A percentile compares a stretch with the other conserved stretches of the same genome.
These are phyloP conservation scores for Sciurus vulgaris DNA, from an alignment of 2,797 vertebrate species.

Conservation along the genomic window DNA sequence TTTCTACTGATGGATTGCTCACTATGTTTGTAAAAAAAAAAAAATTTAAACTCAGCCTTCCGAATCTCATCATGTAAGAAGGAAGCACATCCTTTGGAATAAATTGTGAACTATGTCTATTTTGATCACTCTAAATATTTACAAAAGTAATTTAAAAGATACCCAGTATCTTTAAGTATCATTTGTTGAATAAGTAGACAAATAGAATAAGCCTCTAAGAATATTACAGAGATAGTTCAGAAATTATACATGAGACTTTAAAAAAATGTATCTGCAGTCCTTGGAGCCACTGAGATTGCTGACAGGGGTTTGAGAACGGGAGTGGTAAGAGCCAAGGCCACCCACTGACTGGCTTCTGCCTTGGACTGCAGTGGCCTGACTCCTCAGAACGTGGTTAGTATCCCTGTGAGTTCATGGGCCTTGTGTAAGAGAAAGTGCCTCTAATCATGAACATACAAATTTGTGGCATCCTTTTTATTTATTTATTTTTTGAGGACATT, in stretches of 20 bases:
- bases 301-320: not conserved
- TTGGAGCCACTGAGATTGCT: not conserved
- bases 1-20: not conserved
- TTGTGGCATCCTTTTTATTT: not conserved
- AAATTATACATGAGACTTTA: not conserved
- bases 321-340: not conserved
- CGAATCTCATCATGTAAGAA: not conserved
- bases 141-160: not conserved
- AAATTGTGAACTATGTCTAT: not conserved
- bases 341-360: not conserved
- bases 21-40: slow-evolving; percentile 48
- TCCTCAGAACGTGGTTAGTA: not conserved
- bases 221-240: not conserved
- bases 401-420: not conserved
- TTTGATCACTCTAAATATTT: not conserved
- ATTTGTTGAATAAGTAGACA: not conserved
- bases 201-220: not conserved
- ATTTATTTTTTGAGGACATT: not conserved
- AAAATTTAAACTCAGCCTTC: not conserved
- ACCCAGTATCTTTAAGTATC: not conserved
- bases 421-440: not conserved
- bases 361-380: not conserved
- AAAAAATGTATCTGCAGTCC: not conserved
- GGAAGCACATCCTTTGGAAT: not conserved
- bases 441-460: not conserved